A percentile compares a stretch with the other conserved stretches of the same genome.
Conservation (phyloP, 2,113 vertebrate genomes). For the Zosterops hypoxanthus region DNA sequence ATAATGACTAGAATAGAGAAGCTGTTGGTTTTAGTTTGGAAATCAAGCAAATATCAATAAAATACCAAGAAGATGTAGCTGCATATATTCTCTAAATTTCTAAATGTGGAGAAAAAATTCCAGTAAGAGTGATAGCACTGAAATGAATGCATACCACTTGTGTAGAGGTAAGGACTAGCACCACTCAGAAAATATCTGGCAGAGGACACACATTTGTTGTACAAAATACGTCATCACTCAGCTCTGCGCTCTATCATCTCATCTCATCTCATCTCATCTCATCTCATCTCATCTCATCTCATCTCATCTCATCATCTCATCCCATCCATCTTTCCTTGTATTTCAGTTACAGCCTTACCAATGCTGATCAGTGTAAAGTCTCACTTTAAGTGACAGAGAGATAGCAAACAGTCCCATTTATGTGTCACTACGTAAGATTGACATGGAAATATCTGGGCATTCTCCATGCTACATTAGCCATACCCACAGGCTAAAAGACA, state of each 20-base stretch:
- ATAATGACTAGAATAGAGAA: not conserved
- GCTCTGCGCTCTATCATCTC: not conserved
- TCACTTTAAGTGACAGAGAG: not conserved
- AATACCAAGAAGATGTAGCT: not conserved
- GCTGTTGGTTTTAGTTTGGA: not conserved
- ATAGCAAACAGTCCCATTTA: not conserved
- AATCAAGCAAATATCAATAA: not conserved
- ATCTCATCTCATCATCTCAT: not conserved
- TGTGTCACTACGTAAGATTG: rapidly evolving
- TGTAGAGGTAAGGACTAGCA: not conserved
- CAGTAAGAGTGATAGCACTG: not conserved
- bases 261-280: not conserved
- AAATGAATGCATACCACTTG: not conserved
- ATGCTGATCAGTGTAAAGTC: not conserved
- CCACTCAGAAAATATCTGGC: rapidly evolving
- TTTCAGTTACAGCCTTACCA: not conserved
- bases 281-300: not conserved
- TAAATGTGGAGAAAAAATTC: not conserved
- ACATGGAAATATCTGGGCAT: not conserved
- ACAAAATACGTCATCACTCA: not conserved
- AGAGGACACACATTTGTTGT: not conserved
- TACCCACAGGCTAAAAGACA: not conserved
- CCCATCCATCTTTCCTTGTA: not conserved
- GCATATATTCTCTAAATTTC: not conserved
- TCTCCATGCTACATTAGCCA: not conserved